These are phyloP conservation scores for Cygnus olor DNA, from an alignment of 2,797 vertebrate genomes.

Conservation along the genomic window DNA sequence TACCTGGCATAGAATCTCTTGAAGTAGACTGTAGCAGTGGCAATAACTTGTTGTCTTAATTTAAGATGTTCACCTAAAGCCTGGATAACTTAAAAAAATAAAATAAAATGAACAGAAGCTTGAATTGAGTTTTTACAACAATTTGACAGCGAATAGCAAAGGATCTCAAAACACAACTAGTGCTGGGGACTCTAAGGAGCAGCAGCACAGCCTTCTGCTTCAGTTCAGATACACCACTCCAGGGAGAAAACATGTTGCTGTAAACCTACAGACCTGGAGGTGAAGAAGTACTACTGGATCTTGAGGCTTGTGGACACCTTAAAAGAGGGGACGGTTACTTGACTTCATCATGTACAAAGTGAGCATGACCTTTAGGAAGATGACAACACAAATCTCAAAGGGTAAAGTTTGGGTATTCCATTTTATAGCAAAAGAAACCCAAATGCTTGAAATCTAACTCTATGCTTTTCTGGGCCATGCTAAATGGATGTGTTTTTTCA, in stretches of 20 bases:
- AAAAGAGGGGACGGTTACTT: conserved; percentile 1
- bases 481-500: conserved; percentile 20
- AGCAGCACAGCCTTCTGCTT: conserved; percentile 21
- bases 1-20: conserved; percentile 99
- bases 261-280: conserved; percentile 38
- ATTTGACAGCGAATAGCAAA: conserved; percentile 45
- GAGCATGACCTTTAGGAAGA: background rate
- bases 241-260: background rate
- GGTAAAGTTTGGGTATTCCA: background rate
- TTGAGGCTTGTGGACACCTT: conserved; percentile 12
- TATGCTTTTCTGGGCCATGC: background rate
- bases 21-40: conserved; percentile 98
- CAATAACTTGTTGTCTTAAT: conserved; percentile 98
- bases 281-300: background rate
- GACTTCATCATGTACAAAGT: background rate
- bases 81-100: conserved; percentile 90
- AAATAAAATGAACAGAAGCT: conserved; percentile 65
- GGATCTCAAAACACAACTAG: background rate
- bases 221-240: background rate
- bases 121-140: conserved; percentile 60
- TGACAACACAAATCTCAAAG: background rate
- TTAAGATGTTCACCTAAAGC: conserved; percentile 99
- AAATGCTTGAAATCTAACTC: background rate
- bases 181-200: conserved; percentile 1
- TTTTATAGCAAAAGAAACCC: background rate